Percentiles rank a stretch among this genome's conserved stretches.
phyloP scores from a whole-genome alignment of 2,888 invertebrate genomes.

The Sceliomorpha sp. region DNA sequence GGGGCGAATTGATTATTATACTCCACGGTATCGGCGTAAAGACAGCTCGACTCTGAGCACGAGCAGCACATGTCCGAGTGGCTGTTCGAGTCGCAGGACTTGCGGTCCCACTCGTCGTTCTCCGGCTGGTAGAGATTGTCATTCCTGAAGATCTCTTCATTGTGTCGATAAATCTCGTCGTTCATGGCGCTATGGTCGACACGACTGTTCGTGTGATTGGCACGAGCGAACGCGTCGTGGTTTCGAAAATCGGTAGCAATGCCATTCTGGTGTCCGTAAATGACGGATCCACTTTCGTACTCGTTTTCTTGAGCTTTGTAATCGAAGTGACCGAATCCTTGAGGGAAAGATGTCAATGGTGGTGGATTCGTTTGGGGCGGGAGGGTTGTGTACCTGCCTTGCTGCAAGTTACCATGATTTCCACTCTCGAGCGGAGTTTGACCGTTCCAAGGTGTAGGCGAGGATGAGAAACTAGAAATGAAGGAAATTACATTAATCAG shows the following conservation, averaged over 20 bases:
- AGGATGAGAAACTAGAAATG: constrained; percentile 61
- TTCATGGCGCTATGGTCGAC: constrained; percentile 68
- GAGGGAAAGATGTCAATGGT: constrained; percentile 73
- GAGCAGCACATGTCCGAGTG: constrained; percentile 78
- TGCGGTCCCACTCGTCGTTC: constrained; percentile 78
- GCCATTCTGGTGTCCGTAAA: constrained; percentile 77
- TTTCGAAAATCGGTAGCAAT: constrained; percentile 67
- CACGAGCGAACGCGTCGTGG: constrained; percentile 66
- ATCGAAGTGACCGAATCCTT: constrained; percentile 75
- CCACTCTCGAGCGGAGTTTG: constrained; percentile 56
- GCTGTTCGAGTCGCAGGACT: constrained; percentile 78
- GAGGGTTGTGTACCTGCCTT: constrained; percentile 73
- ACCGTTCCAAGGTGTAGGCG: constrained; percentile 74
- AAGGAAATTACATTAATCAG: background rate
- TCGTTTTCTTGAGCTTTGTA: constrained; percentile 77
- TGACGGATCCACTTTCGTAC: constrained; percentile 77
- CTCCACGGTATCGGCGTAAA: constrained; percentile 76
- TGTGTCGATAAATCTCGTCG: constrained; percentile 75
- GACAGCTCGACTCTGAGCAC: constrained; percentile 78
- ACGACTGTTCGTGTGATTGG: constrained; percentile 64
- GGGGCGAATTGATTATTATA: constrained; percentile 73
- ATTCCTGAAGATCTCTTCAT: constrained; percentile 72
- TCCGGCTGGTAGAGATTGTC: constrained; percentile 74
- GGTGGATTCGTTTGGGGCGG: constrained; percentile 78
- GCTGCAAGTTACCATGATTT: constrained; percentile 62